Evolutionary conservation across 2,113 vertebrate species (phyloP), one percentile per base, ranked within the genome.

Genomic region (Engraulis encrasicolus): DNA sequence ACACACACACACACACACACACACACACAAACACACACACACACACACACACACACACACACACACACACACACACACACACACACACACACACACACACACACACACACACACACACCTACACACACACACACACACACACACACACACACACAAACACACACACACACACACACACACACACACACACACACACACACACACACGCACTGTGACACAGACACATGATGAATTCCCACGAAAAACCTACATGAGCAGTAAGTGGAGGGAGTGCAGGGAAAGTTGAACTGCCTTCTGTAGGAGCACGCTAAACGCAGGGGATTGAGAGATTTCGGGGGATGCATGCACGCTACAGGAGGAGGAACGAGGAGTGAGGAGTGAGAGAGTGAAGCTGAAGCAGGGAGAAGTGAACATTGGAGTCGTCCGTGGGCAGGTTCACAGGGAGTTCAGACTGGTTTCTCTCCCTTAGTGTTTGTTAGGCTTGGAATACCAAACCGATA

Each of bases 311-410:
- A 81, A 81, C 81, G 77, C 81, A 34, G 18, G 50, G 77, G 82
- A 85, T 80, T 78, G 81, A 85, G 50, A 81, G 86, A 86, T 87
- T 88, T 83, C 31, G 78, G 79, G n/a, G 45, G 78, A 80, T 74
- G 84, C 78, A 80, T 0, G 48, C 50, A 81, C 19, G n/a, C n/a
- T n/a, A n/a, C n/a, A n/a, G n/a, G n/a, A n/a, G n/a, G n/a, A n/a
- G n/a, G n/a, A n/a, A n/a, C n/a, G n/a, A n/a, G n/a, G n/a, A n/a
- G n/a, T n/a, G n/a, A n/a, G n/a, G n/a, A n/a, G n/a, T n/a, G n/a
- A n/a, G n/a, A n/a, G n/a, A n/a, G n/a, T n/a, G n/a, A n/a, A n/a
- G n/a, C n/a, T n/a, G n/a, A n/a, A n/a, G n/a, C n/a, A n/a, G n/a
- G n/a, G n/a, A n/a, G n/a, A n/a, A n/a, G n/a, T n/a, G n/a, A n/a